Conservation (phyloP, 2,113 vertebrate species). For the Steatornis caripensis region DNA sequence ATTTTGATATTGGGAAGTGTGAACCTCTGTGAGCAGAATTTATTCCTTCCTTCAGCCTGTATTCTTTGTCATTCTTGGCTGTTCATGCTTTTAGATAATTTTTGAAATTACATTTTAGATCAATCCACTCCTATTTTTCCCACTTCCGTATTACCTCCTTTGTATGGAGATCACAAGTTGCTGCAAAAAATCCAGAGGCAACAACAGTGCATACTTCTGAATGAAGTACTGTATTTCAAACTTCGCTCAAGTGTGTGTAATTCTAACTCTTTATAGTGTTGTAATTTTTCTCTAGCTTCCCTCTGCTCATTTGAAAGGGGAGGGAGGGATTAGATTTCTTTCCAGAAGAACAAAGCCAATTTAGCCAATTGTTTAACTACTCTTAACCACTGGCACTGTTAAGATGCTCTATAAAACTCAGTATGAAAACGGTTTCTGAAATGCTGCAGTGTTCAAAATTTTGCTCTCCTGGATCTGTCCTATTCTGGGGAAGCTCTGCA, state of each 20-base stretch:
- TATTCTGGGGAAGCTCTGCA: background rate
- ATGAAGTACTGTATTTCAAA: background rate
- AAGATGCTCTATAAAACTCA: background rate
- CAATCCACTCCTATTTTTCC: background rate
- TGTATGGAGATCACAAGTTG: background rate
- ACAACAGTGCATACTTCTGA: background rate
- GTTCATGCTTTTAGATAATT: background rate
- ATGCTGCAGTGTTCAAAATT: background rate
- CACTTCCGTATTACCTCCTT: background rate
- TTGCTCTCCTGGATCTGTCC: background rate
- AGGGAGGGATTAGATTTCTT: background rate
- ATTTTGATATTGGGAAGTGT: background rate
- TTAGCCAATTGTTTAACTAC: background rate
- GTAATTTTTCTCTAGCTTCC: background rate
- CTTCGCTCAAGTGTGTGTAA: background rate
- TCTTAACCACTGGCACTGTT: background rate
- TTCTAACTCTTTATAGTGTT: background rate
- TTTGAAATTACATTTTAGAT: background rate
- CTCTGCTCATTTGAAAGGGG: background rate
- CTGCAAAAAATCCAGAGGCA: background rate
- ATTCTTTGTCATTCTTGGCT: background rate
- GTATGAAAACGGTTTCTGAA: background rate
- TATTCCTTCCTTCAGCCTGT: background rate
- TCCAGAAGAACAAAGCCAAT: background rate
- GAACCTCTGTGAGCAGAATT: background rate